Evolutionary conservation across 2,113 vertebrate species (phyloP).

Genomic region (Micronycteris hirsuta): DNA sequence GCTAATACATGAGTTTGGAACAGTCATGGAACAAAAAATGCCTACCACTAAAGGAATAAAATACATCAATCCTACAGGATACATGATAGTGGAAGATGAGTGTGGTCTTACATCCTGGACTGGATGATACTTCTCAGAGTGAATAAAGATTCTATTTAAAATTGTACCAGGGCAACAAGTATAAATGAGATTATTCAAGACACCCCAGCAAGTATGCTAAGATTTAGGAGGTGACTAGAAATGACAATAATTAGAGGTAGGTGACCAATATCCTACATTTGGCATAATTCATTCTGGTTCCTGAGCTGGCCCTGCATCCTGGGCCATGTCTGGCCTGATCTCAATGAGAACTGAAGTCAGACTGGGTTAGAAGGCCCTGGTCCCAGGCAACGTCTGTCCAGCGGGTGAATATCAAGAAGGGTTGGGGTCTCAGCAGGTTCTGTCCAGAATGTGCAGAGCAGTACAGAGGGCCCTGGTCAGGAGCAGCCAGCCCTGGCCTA

Average conservation of each 20-base stretch:
- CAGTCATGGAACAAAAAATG: neutral
- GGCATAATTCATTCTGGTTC: neutral
- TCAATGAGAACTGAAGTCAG: neutral
- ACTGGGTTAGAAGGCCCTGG: neutral
- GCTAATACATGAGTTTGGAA: neutral
- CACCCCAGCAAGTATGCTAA: neutral
- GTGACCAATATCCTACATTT: no score
- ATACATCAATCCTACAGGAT: neutral
- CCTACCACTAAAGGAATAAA: neutral
- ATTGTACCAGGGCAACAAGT: neutral
- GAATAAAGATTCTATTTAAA: neutral
- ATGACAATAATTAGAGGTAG: neutral
- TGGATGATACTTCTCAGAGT: neutral
- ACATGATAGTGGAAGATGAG: neutral
- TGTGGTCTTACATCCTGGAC: neutral
- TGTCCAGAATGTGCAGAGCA: neutral
- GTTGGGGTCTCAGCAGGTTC: neutral
- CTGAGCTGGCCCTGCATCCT: neutral
- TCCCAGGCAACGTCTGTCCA: neutral
- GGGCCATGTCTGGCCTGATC: neutral
- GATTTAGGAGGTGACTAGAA: neutral
- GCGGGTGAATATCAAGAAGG: neutral
- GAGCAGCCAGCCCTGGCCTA: neutral
- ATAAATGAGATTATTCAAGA: neutral
- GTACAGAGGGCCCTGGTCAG: neutral